These are phyloP conservation scores for Rousettus madagascariensis DNA, from an alignment of 2,797 vertebrate genomes.

Conservation along the genomic window DNA sequence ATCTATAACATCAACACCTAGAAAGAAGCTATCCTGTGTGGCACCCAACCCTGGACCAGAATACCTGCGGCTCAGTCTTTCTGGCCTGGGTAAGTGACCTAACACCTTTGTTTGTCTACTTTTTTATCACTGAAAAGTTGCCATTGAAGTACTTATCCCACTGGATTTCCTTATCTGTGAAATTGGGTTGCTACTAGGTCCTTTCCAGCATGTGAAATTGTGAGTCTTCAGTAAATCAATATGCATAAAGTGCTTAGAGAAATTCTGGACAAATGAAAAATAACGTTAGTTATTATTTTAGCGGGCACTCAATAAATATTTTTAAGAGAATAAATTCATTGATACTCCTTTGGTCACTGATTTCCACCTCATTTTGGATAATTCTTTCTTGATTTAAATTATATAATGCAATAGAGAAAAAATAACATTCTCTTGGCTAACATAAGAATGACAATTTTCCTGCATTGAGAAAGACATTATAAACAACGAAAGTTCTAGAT, in stretches of 20 bases:
- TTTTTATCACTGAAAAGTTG: background rate
- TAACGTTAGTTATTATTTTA: background rate
- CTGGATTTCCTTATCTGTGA: background rate
- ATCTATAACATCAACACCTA: background rate
- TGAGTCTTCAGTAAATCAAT: background rate
- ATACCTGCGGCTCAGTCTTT: background rate
- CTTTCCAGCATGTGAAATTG: background rate
- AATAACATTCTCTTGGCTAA: background rate
- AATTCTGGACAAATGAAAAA: background rate
- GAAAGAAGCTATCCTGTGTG: background rate
- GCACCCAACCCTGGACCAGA: background rate
- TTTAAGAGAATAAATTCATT: background rate
- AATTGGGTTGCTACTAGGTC: background rate
- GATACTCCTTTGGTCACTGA: background rate
- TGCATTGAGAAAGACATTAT: background rate
- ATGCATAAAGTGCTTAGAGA: background rate
- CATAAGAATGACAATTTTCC: background rate
- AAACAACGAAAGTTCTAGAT: background rate
- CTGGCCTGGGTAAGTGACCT: background rate
- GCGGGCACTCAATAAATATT: background rate
- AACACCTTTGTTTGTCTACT: background rate
- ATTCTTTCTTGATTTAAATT: conserved; percentile 8
- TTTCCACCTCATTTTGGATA: background rate
- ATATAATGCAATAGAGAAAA: background rate
- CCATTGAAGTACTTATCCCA: accelerated